phyloP scores from a whole-genome alignment of 2,113 vertebrate genomes.

The Amphilophus citrinellus region DNA sequence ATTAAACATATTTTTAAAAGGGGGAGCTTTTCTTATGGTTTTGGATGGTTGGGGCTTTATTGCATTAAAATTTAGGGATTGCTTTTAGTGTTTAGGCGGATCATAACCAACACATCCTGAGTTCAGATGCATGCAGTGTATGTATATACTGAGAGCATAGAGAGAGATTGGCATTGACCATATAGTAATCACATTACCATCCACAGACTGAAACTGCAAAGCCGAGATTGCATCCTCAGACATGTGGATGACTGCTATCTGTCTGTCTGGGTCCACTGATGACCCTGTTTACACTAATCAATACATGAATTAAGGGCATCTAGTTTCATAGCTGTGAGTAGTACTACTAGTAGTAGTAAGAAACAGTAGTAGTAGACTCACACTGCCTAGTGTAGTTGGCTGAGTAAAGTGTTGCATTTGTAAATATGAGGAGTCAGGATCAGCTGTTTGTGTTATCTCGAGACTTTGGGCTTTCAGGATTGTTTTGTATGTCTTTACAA shows the following conservation, averaged over 20 bases:
- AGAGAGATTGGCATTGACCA: constrained; percentile 11
- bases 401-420: not conserved
- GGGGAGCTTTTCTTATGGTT: rapidly evolving
- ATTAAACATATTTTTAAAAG: not conserved
- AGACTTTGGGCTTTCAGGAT: not conserved
- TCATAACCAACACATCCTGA: not conserved
- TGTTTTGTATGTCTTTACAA: not conserved
- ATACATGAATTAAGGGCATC: constrained; percentile 48
- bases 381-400: not conserved
- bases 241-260: constrained; percentile 51
- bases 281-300: constrained; percentile 58
- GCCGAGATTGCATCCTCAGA: constrained; percentile 38
- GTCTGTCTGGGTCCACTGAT: constrained; percentile 62
- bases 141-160: not conserved
- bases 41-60: no score
- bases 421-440: not conserved
- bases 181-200: constrained; percentile 45
- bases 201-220: constrained; percentile 2
- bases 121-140: not conserved
- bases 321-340: not conserved
- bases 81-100: not conserved
- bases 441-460: not conserved
- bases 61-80: not conserved
- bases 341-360: not conserved
- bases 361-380: not conserved